A percentile compares a stretch with the other conserved stretches of the same genome.
Conservation (phyloP, 2,888 invertebrate genomes). For the Unio pictorum region DNA sequence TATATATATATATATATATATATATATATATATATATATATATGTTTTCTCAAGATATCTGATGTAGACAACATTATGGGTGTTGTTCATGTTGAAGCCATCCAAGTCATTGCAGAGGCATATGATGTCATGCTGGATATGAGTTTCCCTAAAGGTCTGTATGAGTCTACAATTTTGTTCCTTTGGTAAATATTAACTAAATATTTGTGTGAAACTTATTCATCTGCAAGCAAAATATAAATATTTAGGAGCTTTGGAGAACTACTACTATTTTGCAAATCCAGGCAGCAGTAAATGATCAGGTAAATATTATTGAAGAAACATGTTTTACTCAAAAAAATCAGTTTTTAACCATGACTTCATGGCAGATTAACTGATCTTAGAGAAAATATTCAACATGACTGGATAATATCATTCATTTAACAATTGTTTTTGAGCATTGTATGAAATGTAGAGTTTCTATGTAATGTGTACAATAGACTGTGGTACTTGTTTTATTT, state of each 20-base stretch:
- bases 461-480: not conserved
- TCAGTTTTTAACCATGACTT: not conserved
- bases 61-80: conserved; percentile 70
- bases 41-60: conserved; percentile 52
- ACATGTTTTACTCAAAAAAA: not conserved
- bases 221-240: not conserved
- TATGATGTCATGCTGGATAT: conserved; percentile 72
- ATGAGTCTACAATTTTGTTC: no score
- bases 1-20: not conserved
- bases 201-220: no score
- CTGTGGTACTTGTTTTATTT: no score
- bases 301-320: not conserved
- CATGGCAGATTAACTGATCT: conserved; percentile 1
- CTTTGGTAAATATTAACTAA: not conserved
- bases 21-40: not conserved
- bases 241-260: not conserved
- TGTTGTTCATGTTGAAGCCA: conserved; percentile 66
- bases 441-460: not conserved
- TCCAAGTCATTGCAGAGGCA: conserved; percentile 70
- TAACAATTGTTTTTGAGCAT: not conserved
- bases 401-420: no score
- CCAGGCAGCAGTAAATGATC: no score
- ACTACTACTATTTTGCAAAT: no score
- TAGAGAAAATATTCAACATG: no score
- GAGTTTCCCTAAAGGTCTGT: conserved; percentile 71